These are phyloP conservation scores for Ciconia boyciana DNA, from an alignment of 2,113 vertebrate species.

Conservation along the genomic window DNA sequence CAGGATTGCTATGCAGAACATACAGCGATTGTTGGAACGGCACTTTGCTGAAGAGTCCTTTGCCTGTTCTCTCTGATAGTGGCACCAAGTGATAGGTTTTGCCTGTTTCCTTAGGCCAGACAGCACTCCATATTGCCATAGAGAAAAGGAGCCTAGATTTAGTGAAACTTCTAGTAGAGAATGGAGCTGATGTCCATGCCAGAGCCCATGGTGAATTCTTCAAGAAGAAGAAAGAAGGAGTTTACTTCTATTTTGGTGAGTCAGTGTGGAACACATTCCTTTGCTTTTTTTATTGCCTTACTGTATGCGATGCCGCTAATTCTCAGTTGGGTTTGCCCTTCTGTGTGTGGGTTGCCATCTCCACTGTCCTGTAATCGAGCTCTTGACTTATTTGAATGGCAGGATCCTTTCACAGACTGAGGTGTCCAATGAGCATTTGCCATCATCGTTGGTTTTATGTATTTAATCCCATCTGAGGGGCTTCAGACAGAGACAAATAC, in stretches of 20 bases:
- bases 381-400: not conserved
- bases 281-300: not conserved
- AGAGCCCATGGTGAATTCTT: conserved; percentile 89
- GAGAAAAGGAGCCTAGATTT: conserved; percentile 84
- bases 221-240: conserved; percentile 74
- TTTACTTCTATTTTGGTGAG: conserved; percentile 94
- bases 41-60: not conserved
- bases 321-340: not conserved
- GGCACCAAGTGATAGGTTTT: not conserved
- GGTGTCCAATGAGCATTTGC: not conserved
- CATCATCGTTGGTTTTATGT: not conserved
- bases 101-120: conserved; percentile 79
- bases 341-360: not conserved
- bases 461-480: not conserved
- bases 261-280: not conserved
- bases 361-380: not conserved
- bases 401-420: not conserved
- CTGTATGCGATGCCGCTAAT: not conserved
- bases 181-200: conserved; percentile 85
- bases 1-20: not conserved
- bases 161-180: conserved; percentile 84
- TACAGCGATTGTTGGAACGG: not conserved
- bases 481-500: not conserved
- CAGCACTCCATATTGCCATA: conserved; percentile 90
- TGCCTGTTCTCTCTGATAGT: not conserved